These are phyloP conservation scores for Dryobates pubescens DNA, from an alignment of 2,797 vertebrate genomes.

Conservation along the genomic window DNA sequence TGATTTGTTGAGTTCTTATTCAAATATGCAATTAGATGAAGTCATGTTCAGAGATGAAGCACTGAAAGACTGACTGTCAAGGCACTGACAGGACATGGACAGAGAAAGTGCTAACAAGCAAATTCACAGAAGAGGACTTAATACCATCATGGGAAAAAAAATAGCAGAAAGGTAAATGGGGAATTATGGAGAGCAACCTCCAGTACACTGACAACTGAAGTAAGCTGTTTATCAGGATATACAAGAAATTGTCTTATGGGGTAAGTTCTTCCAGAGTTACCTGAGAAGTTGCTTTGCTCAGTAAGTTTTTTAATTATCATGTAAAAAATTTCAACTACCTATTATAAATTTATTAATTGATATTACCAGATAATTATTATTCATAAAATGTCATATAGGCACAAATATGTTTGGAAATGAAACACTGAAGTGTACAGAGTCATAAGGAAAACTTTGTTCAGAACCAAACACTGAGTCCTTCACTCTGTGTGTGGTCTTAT, in stretches of 20 bases:
- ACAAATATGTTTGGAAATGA: background rate
- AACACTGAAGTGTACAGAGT: background rate
- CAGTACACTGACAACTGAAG: background rate
- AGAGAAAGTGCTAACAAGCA: background rate
- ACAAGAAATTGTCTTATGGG: background rate
- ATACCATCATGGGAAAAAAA: background rate
- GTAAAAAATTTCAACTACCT: background rate
- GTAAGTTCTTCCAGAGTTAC: background rate
- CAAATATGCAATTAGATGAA: background rate
- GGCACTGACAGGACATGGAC: background rate
- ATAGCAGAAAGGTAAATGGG: background rate
- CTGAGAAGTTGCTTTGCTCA: background rate
- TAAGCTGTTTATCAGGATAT: background rate
- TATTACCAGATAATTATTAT: background rate
- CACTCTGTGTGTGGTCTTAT: rapidly evolving
- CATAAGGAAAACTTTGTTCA: background rate
- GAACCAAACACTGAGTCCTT: background rate
- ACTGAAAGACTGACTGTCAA: background rate
- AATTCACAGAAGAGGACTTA: background rate
- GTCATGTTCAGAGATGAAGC: background rate
- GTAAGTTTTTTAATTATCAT: background rate
- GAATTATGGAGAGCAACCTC: background rate
- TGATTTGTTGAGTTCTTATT: background rate
- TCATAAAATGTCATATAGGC: background rate
- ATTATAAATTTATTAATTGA: background rate